Conservation (phyloP, 2,797 vertebrate species). For the Coracias cyanogaster region DNA sequence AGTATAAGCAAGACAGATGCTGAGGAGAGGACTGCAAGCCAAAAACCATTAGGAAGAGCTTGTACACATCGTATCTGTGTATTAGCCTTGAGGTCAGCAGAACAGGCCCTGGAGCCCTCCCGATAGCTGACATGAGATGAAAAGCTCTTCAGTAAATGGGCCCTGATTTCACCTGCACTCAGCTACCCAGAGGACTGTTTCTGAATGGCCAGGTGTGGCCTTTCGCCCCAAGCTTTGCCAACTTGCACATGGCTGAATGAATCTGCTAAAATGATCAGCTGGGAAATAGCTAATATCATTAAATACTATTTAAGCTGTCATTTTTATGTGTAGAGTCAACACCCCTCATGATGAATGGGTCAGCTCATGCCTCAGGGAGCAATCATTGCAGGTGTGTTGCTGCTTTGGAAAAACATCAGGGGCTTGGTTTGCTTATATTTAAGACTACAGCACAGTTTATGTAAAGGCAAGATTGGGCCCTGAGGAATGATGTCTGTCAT, state of each 20-base stretch:
- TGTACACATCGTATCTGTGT: background rate
- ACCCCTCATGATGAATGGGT: constrained; percentile 37
- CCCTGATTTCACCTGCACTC: constrained; percentile 28
- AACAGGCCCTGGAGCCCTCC: background rate
- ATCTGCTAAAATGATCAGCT: constrained; percentile 54
- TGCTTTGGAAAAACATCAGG: constrained; percentile 54
- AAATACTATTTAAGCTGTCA: constrained; percentile 61
- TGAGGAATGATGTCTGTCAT: constrained; percentile 23
- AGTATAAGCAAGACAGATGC: constrained; percentile 44
- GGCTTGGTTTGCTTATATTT: constrained; percentile 40
- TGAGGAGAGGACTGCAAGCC: constrained; percentile 1
- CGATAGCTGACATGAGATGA: background rate
- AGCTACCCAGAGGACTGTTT: constrained; percentile 38
- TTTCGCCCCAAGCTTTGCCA: constrained; percentile 49
- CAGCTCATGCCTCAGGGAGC: background rate
- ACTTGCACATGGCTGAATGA: constrained; percentile 39
- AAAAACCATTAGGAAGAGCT: constrained; percentile 33
- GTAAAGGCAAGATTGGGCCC: constrained; percentile 43
- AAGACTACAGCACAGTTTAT: constrained; percentile 28
- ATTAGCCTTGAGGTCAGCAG: constrained; percentile 16
- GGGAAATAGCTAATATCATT: constrained; percentile 59
- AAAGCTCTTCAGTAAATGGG: background rate
- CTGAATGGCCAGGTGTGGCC: constrained; percentile 53
- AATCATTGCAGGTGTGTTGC: constrained; percentile 30
- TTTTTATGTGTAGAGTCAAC: constrained; percentile 56